Evolutionary conservation across 2,888 invertebrate genomes (phyloP), one percentile per base, ranked within the genome.

Genomic region (Ommatoiulus sabulosus): DNA sequence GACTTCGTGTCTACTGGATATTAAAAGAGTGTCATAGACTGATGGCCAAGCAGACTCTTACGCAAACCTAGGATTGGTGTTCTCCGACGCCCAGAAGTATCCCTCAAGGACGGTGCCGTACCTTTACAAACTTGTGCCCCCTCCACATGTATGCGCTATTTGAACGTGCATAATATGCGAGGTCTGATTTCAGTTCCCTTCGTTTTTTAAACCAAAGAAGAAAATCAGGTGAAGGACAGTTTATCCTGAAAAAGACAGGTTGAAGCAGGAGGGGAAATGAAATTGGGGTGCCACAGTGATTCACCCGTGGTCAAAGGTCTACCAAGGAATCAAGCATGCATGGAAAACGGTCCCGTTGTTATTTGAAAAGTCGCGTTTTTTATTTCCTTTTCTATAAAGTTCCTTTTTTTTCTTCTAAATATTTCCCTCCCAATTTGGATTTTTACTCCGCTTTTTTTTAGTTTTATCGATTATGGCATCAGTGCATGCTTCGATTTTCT

Each of bases 151-250:
- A 72, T 72, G 24, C 72, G 10, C 7, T 52, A 15, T n/a, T 72
- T 10, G 20, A 24, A 20, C 24, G 7, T 8, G 15, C 80, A 80
- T 80, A 15, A 35, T 80, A 15, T 35, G 80, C 6, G 35, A 35
- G 24, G 80, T 35, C 35, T 57, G 57, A 57, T 57, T 57, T 57
- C 57, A n/a, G 57, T 17, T n/a, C 80, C 80, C 35, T 80, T 35
- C 35, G 20, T 72, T 72, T 72, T 80, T 80, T 7, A 10, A 35
- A 7, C n/a, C 12, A 57, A n/a, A 57, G n/a, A n/a, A n/a, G 12
- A 80, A 80, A 80, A 80, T 35, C 12, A 80, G 80, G 80, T 80
- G 35, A 80, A 80, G 80, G 80, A 80, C 80, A 80, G 80, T 80
- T 35, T 80, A 1, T 10, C 4, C 24, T 80, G 12, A 12, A 24